Evolutionary conservation across 2,113 vertebrate genomes (phyloP), one percentile per base, ranked within the genome.

Genomic region (Coregonus clupeaformis): DNA sequence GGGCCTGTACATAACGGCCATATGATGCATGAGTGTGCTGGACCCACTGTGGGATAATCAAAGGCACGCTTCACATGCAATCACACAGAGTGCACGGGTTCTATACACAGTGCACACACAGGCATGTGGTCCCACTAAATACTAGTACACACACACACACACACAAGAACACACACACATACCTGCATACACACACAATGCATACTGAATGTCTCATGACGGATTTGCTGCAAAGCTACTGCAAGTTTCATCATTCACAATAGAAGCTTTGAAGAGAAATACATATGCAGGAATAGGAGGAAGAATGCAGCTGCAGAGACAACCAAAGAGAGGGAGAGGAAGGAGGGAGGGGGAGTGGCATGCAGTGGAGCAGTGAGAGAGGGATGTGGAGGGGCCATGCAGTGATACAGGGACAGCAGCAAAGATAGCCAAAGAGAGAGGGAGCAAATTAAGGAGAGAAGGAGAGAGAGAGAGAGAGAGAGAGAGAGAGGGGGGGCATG

Each of bases 221-320:
- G 69, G 70, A 67, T 82, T 76, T 85, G 78, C 82, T 82, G 82
- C 78, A 86, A 88, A 85, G 81, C 87, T 84, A 80, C 71, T 76
- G 73, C 85, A 87, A 88, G 77, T 78, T 32, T 89, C 64, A 55
- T 73, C 68, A 79, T 80, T 80, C 76, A 72, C 73, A 55, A 75
- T 0, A 79, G 69, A 60, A 72, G 73, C 14, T 6, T 72, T 69
- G 12, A 78, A 73, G 73, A 80, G 78, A 76, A 69, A 69, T 75
- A 20, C 76, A 69, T 74, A 77, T 84, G 81, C 81, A 84, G 73
- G 75, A 85, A 85, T 64, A 69, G 69, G 76, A 69, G 77, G 75
- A 74, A 84, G 72, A 84, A 79, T 78, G 73, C 84, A 86, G 83
- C 85, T 84, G 82, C 78, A 84, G 80, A 64, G 76, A 72, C 71